Base-by-base conservation (phyloP, 2,888 invertebrate species). In the Eubasilissa splendida region DNA sequence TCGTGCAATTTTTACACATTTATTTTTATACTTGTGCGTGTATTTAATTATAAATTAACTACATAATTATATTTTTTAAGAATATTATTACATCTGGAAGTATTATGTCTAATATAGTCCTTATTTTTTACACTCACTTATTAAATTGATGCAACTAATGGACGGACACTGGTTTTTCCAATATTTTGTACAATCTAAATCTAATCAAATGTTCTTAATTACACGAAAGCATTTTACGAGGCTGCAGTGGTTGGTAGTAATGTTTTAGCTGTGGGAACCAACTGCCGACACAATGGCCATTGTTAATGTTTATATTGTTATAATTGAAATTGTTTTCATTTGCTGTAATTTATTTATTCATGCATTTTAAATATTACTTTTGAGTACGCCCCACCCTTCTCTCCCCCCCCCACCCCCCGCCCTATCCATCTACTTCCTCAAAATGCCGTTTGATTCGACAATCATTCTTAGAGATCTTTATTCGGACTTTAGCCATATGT, bases 281-380 rank as follows among this genome's bases (percentile, higher is more conserved):
- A 31, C 31, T 8, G 5, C 56, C 33, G 11, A 73, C 14, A 73
- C 71, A 66, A 77, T 68, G 53, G 77, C 52, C 82, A 53, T 71
- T 71, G 78, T 87, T 85, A 83, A 81, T 65, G 31, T 60, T 70
- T 74, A 22, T 74, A 58, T 74, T 74, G 56, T 60, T 75, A 42
- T 75, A 59, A 60, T 52, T 75, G 14, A 52, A 60, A 60, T 60
- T 50, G 56, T 73, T 42, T 76, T 63, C 33, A 77, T 79, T 79
- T 82, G 74, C 71, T 60, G 73, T 79, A 52, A 79, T 74, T 79
- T 54, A 66, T n/a, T 50, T 65, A 60, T 33, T 58, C 60, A 74
- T 60, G 60, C 56, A 7, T 33, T 73, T 10, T 3, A 53, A 70
- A 54, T 70, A 70, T 42, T 42, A 42, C 42, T 42, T 4, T 42